phyloP scores from a whole-genome alignment of 2,888 invertebrate genomes.

The Dynastes grantii region DNA sequence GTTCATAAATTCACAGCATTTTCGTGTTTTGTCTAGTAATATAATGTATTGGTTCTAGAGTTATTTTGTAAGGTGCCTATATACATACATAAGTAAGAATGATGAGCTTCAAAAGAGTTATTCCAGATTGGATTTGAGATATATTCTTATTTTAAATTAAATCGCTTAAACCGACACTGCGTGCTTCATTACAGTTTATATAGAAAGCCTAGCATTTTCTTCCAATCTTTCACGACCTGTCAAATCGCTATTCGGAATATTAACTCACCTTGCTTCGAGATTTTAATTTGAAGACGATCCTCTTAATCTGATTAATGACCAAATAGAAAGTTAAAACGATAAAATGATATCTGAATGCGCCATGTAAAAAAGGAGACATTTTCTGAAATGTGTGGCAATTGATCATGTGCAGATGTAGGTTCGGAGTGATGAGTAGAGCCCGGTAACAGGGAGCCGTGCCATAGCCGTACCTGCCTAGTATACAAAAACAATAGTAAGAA shows the following conservation, averaged over 20 bases:
- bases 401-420: not conserved
- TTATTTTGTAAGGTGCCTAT: conserved; percentile 13
- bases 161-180: conserved; percentile 51
- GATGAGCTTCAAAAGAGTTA: conserved; percentile 9
- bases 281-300: conserved; percentile 51
- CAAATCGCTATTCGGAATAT: conserved; percentile 51
- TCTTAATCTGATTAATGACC: conserved; percentile 45
- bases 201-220: conserved; percentile 34
- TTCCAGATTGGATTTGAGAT: conserved; percentile 49
- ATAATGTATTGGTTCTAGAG: not conserved
- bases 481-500: no score
- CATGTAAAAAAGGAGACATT: conserved; percentile 42
- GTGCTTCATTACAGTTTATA: conserved; percentile 33
- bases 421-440: no score
- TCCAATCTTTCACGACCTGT: conserved; percentile 43
- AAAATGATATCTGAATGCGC: conserved; percentile 29
- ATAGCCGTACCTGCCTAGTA: no score
- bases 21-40: no score
- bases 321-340: conserved; percentile 42
- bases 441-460: no score
- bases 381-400: conserved; percentile 38
- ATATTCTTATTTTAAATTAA: conserved; percentile 54
- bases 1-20: no score
- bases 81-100: not conserved
- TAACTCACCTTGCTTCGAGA: conserved; percentile 40